These are phyloP conservation scores for Leucopsar rothschildi DNA, from an alignment of 2,113 vertebrate genomes.

Conservation along the genomic window DNA sequence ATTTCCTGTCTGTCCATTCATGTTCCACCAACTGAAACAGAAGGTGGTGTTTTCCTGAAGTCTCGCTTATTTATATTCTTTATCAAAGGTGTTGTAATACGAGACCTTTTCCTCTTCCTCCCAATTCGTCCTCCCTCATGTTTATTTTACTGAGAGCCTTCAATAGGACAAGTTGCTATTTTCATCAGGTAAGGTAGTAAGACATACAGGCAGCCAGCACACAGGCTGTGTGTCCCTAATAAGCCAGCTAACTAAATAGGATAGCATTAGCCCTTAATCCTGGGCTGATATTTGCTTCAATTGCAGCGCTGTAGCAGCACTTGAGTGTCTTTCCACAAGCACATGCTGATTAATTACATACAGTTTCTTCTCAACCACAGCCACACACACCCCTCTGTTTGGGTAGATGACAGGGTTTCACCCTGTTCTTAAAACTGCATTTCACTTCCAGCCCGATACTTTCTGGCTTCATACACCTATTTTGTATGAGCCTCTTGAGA, in stretches of 20 bases:
- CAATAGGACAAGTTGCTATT: neutral
- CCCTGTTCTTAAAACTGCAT: neutral
- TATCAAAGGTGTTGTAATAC: neutral
- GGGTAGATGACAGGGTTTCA: neutral
- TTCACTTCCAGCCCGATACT: neutral
- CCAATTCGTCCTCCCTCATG: neutral
- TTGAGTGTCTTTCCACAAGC: neutral
- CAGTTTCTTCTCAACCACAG: neutral
- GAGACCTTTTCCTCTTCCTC: neutral
- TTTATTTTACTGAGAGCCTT: neutral
- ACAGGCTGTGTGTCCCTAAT: neutral
- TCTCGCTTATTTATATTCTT: neutral
- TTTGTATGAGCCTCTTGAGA: neutral
- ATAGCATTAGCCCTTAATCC: neutral
- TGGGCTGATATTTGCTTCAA: neutral
- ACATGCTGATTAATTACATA: neutral
- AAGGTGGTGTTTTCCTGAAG: neutral
- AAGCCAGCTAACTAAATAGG: neutral
- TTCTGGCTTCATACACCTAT: neutral
- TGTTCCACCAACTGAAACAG: neutral
- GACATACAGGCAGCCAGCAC: accelerated
- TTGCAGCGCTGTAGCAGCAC: neutral
- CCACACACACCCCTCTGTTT: accelerated
- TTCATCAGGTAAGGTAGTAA: neutral
- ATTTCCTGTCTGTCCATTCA: neutral